A percentile compares a stretch with the other conserved stretches of the same genome.
Conservation (phyloP, 2,797 vertebrate genomes). For the Ispidina picta region DNA sequence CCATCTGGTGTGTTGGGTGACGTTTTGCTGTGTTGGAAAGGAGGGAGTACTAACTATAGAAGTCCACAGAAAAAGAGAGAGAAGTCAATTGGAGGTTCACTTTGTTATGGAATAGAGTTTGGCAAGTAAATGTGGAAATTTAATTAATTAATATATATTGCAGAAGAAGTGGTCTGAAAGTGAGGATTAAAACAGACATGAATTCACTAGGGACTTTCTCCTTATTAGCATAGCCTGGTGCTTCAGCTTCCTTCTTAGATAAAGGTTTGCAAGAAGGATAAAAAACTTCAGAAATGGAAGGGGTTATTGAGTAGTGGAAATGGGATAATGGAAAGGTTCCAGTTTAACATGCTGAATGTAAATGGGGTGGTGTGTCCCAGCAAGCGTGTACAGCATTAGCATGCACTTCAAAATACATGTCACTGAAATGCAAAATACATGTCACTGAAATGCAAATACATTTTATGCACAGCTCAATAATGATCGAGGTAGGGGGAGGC, state of each 20-base stretch:
- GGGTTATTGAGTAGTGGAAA: not conserved
- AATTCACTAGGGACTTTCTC: not conserved
- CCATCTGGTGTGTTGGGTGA: not conserved
- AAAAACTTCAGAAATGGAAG: not conserved
- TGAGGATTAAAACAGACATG: not conserved
- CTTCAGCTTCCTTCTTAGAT: not conserved
- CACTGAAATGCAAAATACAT: not conserved
- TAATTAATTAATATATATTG: conserved; percentile 15
- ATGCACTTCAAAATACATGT: not conserved
- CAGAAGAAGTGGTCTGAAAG: conserved; percentile 17
- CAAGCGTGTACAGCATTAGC: not conserved
- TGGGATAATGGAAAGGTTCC: not conserved
- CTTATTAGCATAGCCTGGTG: not conserved
- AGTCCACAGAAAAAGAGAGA: not conserved
- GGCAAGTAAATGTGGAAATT: not conserved
- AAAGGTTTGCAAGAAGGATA: not conserved
- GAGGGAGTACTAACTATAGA: not conserved
- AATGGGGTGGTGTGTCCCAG: not conserved
- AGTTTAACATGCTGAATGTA: not conserved
- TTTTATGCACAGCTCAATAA: not conserved
- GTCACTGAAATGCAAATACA: not conserved
- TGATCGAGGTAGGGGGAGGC: not conserved
- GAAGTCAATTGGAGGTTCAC: not conserved
- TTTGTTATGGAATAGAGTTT: fast-evolving
- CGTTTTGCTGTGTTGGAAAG: not conserved